Evolutionary conservation across 2,797 vertebrate species (phyloP), one percentile per base, ranked within the genome.

Genomic region (Falco concolor): DNA sequence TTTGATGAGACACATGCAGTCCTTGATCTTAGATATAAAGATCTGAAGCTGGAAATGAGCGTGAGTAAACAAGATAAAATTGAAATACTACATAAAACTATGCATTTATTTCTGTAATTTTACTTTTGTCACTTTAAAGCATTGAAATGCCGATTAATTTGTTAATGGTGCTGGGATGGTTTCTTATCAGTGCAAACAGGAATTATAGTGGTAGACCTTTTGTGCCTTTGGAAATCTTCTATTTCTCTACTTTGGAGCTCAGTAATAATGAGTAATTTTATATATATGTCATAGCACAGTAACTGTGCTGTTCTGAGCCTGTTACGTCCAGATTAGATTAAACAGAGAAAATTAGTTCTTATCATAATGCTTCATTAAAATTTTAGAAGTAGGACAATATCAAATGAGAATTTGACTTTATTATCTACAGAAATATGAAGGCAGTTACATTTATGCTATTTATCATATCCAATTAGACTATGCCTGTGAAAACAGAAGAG

Each of bases 361-460:
- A 95, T 95, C 80, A 87, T 94, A 95, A 95, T 84, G 77, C 50
- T 91, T 95, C 93, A 95, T 93, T 96, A 95, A 90, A 92, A 87
- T 96, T 93, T 96, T 86, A 96, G 80, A 89, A 90, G 87, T 90
- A 93, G 63, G 74, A 84, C 56, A 92, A 87, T 89, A 95, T 80
- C 60, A 95, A 94, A 93, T 83, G 75, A 91, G 60, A 94, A 87
- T 92, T 90, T 89, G 45, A 89, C 77, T 94, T 96, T 69, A 93
- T 94, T 95, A 91, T 90, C 76, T 36, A 56, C 80, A 90, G 84
- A 96, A 95, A 87, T 90, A 84, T 73, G 70, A 90, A 90, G 49
- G 44, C 44, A 84, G 68, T 79, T 86, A 91, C 47, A 67, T 84
- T 92, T 84, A 53, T 86, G 47, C 77, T 91, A 52, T 91, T 94